These are phyloP conservation scores for Theretra japonica DNA, from an alignment of 2,888 invertebrate species.

Conservation along the genomic window DNA sequence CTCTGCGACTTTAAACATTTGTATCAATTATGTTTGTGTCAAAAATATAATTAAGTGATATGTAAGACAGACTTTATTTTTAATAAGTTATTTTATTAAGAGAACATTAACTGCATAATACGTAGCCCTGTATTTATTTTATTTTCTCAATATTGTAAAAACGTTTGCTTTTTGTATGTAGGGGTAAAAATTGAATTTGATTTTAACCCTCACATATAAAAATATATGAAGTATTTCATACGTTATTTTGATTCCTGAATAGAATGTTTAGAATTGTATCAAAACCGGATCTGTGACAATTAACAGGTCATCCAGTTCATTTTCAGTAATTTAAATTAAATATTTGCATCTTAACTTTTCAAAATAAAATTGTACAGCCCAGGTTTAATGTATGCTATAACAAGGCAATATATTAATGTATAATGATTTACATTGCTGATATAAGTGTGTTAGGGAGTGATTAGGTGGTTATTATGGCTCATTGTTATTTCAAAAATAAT, in stretches of 20 bases:
- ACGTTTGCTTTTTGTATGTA: not conserved
- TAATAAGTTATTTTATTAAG: not conserved
- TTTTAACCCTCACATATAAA: not conserved
- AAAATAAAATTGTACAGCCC: not conserved
- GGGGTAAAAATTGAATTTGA: not conserved
- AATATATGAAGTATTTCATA: not conserved
- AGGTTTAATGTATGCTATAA: not conserved
- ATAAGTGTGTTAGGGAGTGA: constrained; percentile 1
- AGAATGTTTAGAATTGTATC: not conserved
- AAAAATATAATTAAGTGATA: not conserved
- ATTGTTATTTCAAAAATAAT: not conserved
- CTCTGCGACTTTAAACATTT: not conserved
- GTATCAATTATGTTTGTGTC: not conserved
- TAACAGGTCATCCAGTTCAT: not conserved
- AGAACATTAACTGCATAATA: constrained; percentile 12
- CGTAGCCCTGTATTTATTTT: not conserved
- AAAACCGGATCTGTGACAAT: not conserved
- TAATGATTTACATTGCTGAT: not conserved
- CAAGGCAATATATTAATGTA: not conserved
- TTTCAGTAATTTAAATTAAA: not conserved
- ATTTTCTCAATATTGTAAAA: not conserved
- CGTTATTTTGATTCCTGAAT: no score
- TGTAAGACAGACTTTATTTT: not conserved
- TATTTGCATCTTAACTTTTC: not conserved
- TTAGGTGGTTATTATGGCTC: not conserved